Evolutionary conservation across 2,888 invertebrate genomes (phyloP).

Genomic region (Adelognathus sp.): DNA sequence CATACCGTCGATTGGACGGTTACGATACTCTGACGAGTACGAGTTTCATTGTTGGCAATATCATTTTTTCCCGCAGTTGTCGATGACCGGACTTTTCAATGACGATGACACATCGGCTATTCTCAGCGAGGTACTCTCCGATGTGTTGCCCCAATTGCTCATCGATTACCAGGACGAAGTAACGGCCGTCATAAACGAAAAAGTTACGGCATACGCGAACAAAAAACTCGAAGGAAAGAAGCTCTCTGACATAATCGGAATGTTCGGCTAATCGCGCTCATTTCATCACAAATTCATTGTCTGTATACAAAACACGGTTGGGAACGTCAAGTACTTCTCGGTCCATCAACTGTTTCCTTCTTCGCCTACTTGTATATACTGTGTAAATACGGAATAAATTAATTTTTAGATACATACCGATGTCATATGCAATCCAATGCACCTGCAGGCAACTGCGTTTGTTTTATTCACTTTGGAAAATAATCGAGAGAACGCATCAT

Average conservation of each 20-base stretch:
- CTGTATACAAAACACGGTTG: background rate
- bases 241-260: constrained; percentile 38
- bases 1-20: background rate
- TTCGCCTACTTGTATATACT: background rate
- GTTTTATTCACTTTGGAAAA: background rate
- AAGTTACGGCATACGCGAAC: constrained; percentile 24
- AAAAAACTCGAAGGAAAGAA: constrained; percentile 36
- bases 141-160: constrained; percentile 59
- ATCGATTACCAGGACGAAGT: constrained; percentile 60
- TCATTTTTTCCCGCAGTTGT: constrained; percentile 6
- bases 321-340: background rate
- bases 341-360: background rate
- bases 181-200: background rate
- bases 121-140: constrained; percentile 60
- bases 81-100: constrained; percentile 64
- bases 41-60: constrained; percentile 18
- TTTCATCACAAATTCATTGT: background rate
- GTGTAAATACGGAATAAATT: background rate
- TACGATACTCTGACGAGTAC: background rate
- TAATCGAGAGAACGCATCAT: too few species aligned
- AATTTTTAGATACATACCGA: background rate
- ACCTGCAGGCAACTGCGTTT: too few species aligned
- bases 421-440: too few species aligned
- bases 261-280: constrained; percentile 35
- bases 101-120: constrained; percentile 62